These are phyloP conservation scores for Coreius guichenoti DNA, from an alignment of 2,797 vertebrate genomes.

Conservation along the genomic window DNA sequence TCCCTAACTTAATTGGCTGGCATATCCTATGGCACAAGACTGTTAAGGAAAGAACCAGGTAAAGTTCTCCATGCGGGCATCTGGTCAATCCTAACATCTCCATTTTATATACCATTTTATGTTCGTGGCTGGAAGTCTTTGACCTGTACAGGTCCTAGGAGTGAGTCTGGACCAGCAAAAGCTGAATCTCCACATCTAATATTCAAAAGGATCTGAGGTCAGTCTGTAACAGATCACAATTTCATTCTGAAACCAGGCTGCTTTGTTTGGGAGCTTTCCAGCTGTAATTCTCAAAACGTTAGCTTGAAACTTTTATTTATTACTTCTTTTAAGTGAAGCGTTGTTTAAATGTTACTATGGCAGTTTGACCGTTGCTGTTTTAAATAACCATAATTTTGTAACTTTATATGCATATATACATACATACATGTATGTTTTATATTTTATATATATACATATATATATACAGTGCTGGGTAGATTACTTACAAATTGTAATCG, in stretches of 20 bases:
- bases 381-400: not conserved
- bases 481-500: no score
- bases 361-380: not conserved
- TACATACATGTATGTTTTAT: no score
- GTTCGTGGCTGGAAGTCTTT: not conserved
- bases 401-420: not conserved
- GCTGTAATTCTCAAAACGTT: not conserved
- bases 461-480: no score
- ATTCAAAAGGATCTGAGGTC: constrained; percentile 18
- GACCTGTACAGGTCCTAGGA: not conserved
- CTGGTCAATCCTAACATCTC: not conserved
- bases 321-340: not conserved
- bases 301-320: not conserved
- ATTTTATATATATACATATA: no score
- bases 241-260: not conserved
- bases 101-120: not conserved
- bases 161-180: not conserved
- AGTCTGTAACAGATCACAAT: not conserved
- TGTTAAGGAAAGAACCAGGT: not conserved
- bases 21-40: constrained; percentile 4
- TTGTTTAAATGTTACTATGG: not conserved
- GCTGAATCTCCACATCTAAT: constrained; percentile 6
- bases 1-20: constrained; percentile 19
- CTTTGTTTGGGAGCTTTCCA: not conserved
- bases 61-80: not conserved